Evolutionary conservation across 1,140 invertebrate species (phyloP).

Genomic region (Gryllus bimaculatus): DNA sequence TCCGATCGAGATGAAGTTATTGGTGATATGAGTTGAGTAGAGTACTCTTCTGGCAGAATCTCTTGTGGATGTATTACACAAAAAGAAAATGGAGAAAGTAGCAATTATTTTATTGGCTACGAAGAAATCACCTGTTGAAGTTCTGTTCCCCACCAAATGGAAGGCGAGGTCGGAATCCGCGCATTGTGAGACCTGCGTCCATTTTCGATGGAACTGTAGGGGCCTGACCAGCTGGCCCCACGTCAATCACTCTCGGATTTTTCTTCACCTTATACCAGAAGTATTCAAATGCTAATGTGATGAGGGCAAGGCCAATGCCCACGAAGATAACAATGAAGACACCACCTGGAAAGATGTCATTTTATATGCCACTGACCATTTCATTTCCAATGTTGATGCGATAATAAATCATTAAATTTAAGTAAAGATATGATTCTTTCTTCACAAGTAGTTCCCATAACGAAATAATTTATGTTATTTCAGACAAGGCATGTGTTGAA

Average conservation of each 20-base stretch:
- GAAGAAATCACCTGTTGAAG: background rate
- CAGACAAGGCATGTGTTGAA: no score
- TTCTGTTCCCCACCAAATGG: background rate
- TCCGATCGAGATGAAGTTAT: no score
- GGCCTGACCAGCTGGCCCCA: constrained; percentile 28
- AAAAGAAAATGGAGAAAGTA: background rate
- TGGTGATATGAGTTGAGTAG: no score
- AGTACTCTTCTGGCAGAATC: no score
- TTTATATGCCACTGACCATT: background rate
- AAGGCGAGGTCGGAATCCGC: constrained; percentile 14
- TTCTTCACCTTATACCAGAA: constrained; percentile 82
- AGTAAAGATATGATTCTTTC: no score
- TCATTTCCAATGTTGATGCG: background rate
- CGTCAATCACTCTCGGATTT: constrained; percentile 41
- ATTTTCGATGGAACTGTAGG: background rate
- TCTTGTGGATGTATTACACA: no score
- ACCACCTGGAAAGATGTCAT: constrained; percentile 47
- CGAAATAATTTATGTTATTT: no score
- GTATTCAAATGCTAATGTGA: constrained; percentile 89
- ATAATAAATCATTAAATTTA: no score
- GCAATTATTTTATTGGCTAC: background rate
- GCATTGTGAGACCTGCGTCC: constrained; percentile 11
- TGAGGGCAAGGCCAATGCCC: constrained; percentile 80
- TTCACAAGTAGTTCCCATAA: no score
- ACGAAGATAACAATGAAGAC: constrained; percentile 95